phyloP scores from a whole-genome alignment of 2,113 vertebrate genomes.

The Solea solea region DNA sequence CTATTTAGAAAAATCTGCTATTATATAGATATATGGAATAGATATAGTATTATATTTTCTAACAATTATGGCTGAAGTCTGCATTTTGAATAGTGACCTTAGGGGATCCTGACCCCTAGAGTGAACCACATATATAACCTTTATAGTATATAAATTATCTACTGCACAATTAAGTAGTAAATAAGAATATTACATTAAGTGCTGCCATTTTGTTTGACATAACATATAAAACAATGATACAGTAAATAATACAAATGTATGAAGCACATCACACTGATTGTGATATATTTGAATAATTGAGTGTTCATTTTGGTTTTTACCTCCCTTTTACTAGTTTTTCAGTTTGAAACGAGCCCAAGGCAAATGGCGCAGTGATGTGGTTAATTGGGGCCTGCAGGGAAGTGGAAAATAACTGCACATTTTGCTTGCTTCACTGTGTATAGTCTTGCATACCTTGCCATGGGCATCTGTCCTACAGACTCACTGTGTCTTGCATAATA shows the following conservation, averaged over 20 bases:
- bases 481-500: slow-evolving; percentile 31
- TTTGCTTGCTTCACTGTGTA: slow-evolving; percentile 36
- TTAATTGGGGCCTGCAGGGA: slow-evolving; percentile 52
- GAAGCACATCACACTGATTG: slow-evolving; percentile 8
- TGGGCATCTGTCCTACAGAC: slow-evolving; percentile 24
- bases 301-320: slow-evolving; percentile 30
- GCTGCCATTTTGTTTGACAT: too few relatives aligned
- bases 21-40: too few relatives aligned
- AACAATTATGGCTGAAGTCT: too few relatives aligned
- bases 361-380: slow-evolving; percentile 51
- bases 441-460: slow-evolving; percentile 20
- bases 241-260: background rate
- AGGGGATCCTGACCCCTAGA: too few relatives aligned
- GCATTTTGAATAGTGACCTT: too few relatives aligned
- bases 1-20: too few relatives aligned
- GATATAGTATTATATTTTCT: too few relatives aligned
- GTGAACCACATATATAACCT: too few relatives aligned
- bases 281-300: slow-evolving; percentile 24
- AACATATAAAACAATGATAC: too few relatives aligned
- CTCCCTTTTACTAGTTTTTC: slow-evolving; percentile 27
- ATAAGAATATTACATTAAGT: too few relatives aligned
- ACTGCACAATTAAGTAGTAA: too few relatives aligned
- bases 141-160: too few relatives aligned
- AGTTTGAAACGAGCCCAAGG: slow-evolving; percentile 36
- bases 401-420: slow-evolving; percentile 44